Evolutionary conservation across 2,113 vertebrate genomes (phyloP), one percentile per base, ranked within the genome.

Genomic region (Perognathus longimembris): DNA sequence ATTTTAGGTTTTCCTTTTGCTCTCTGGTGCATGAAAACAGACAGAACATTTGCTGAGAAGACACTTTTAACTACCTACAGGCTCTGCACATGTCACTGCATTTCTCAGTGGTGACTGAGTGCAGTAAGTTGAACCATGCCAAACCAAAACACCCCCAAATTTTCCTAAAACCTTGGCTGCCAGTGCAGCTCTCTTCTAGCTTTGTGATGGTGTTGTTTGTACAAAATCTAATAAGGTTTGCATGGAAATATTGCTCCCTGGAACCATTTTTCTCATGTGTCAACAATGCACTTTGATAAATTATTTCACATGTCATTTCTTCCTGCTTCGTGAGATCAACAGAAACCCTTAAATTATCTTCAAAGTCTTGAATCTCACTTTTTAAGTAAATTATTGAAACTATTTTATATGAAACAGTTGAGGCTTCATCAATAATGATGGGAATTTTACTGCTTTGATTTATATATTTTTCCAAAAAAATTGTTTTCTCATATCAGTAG

Each of bases 371-470:
- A 94, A 94, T 92, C 92, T 95, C 77, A 78, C 15, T 86, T 95
- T 94, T 96, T 94, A 95, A 95, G 79, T 96, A 87, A 96, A 97
- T 95, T 95, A 97, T 97, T 97, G 93, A 97, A 95, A 89, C 69
- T 85, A 94, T 89, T 94, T 94, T 94, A 92, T 95, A 89, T 93
- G 91, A 92, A 96, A 84, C 78, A 74, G 81, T 95, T 93, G 87
- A 93, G 75, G 30, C 36, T 88, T 89, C 91, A 87, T 96, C 84
- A 95, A 93, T 95, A 96, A 96, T 92, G 92, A 93, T 28, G 94
- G 95, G 95, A 90, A 95, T 95, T 96, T 96, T 92, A 89, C 84
- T 92, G 77, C 69, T 85, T 94, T 94, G 96, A 96, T 95, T 95
- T 96, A 96, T 89, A 91, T 32, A 79, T 94, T 95, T 97, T 88